A percentile compares a stretch with the other conserved stretches of the same genome.
Evolutionary conservation across 1,140 invertebrate genomes (phyloP).

Genomic region (Drosophila parvula): DNA sequence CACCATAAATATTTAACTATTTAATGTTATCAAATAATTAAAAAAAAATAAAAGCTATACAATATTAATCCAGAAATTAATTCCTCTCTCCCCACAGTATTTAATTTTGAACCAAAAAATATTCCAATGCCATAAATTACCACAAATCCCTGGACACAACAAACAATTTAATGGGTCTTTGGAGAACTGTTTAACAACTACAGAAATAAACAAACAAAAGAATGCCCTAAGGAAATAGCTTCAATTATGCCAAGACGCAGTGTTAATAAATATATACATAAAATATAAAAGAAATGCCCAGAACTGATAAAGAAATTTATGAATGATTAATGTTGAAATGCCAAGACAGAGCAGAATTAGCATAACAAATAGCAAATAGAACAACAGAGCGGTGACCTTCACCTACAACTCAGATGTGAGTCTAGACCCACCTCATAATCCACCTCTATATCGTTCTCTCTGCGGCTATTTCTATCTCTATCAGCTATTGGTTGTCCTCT

Average conservation of each 20-base stretch:
- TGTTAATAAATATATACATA: not conserved
- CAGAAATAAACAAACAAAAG: not conserved
- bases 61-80: not conserved
- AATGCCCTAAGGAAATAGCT: slow-evolving; percentile 14
- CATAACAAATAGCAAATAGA: slow-evolving; percentile 39
- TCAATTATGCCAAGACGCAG: not conserved
- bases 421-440: slow-evolving; percentile 17
- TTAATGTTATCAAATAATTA: too few species aligned
- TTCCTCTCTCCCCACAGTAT: not conserved
- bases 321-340: slow-evolving; percentile 9
- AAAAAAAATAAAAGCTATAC: not conserved
- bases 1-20: too few species aligned
- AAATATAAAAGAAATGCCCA: not conserved
- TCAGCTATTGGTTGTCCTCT: not conserved
- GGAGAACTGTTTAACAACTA: slow-evolving; percentile 6
- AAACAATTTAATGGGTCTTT: not conserved
- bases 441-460: not conserved
- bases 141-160: not conserved
- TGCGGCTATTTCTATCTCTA: not conserved
- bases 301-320: slow-evolving; percentile 8
- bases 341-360: slow-evolving; percentile 15
- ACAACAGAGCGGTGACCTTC: slow-evolving; percentile 45
- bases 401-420: slow-evolving; percentile 51
- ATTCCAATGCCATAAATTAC: not conserved
- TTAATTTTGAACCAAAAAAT: not conserved